Percentiles rank a stretch among this genome's conserved stretches.
Evolutionary conservation across 1,140 invertebrate species (phyloP).

Genomic region (Helicoverpa zea): DNA sequence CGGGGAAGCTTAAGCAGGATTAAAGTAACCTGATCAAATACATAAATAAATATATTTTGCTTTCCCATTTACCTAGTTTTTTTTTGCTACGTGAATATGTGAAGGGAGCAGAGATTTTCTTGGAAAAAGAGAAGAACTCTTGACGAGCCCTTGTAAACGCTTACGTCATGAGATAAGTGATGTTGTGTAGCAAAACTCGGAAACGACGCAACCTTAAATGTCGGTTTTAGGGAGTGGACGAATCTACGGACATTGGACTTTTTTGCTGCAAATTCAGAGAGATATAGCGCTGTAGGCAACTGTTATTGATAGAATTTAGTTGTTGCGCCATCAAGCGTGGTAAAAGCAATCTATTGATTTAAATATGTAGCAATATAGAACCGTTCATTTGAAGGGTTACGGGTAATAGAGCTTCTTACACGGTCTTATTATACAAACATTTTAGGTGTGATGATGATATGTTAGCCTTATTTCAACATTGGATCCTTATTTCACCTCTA

Average conservation of each 20-base stretch:
- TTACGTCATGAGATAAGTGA: slow-evolving; percentile 31
- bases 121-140: not conserved
- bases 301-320: not conserved
- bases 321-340: too few species aligned
- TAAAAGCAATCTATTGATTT: too few species aligned
- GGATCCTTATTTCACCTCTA: too few species aligned
- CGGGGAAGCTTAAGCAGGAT: slow-evolving; percentile 2
- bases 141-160: slow-evolving; percentile 8
- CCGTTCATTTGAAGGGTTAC: too few species aligned
- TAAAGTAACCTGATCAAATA: slow-evolving; percentile 14
- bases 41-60: too few species aligned
- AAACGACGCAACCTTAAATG: slow-evolving; percentile 8
- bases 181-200: not conserved
- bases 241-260: not conserved
- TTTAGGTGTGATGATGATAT: too few species aligned
- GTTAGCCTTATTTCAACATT: too few species aligned
- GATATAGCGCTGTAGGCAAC: not conserved
- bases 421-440: too few species aligned
- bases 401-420: too few species aligned
- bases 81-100: slow-evolving; percentile 13
- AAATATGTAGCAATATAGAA: too few species aligned
- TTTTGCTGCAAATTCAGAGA: not conserved
- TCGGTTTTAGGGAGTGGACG: not conserved
- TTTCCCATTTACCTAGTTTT: not conserved
- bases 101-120: not conserved